Base-by-base conservation (phyloP, 2,888 invertebrate species). In the Zaprionus lineosus region DNA sequence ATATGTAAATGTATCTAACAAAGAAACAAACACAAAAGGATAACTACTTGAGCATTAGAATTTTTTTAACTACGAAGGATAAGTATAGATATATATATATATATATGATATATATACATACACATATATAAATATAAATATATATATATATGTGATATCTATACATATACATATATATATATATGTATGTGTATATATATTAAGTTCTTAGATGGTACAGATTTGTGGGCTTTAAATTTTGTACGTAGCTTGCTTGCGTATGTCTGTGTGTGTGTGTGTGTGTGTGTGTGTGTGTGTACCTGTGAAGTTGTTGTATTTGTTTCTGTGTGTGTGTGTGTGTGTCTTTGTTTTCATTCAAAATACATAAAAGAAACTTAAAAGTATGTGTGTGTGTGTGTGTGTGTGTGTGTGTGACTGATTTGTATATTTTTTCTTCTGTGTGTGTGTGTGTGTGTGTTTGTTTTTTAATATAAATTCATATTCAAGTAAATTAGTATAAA, bases 201-300 rank as follows among this genome's bases (percentile, higher is more conserved):
- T 15, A 19, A 41, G 26, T 37, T 43, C 44, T 57, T 51, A 62
- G 33, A 55, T 62, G 41, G 15, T 43, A 33, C 18, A 57, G 41
- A 64, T 33, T 64, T 56, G 26, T 33, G 64, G 65, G 50, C 59
- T 65, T 29, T 46, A 65, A 59, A 52, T 60, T 66, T 65, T 50
- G 34, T 48, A 72, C 66, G 60, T 72, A 57, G 57, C 41, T 69
- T 62, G 77, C 62, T 73, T 83, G 70, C 62, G 48, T 60, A 43
- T 73, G 48, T 64, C 36, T 61, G 43, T 59, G 48, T 55, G 39
- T 46, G 34, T 43, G 26, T 62, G 39, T 62, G 52, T 69, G 8
- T 70, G 33, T 71, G 56, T 72, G 33, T 59, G 12, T 55, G 21
- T 43, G 26, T 55, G 44, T 62, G 46, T 66, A 33, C 43, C 14